Evolutionary conservation across 2,113 vertebrate species (phyloP).

Genomic region (Chascanopsetta lugubris): DNA sequence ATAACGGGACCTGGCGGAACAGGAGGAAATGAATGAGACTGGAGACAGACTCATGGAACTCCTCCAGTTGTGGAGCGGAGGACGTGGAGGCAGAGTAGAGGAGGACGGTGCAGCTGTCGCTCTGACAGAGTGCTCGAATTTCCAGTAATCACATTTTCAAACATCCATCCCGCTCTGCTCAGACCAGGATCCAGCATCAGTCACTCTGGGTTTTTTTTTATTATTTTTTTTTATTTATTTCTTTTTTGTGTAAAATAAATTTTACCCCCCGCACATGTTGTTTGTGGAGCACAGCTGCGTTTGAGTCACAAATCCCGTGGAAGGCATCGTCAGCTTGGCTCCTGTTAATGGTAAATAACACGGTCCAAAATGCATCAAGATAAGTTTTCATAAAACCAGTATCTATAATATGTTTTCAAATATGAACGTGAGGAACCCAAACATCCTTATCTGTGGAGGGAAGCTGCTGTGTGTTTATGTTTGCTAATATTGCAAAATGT

Average conservation of each 20-base stretch:
- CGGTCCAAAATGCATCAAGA: conserved; percentile 4
- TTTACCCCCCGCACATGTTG: conserved; percentile 48
- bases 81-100: conserved; percentile 40
- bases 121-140: conserved; percentile 59
- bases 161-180: conserved; percentile 61
- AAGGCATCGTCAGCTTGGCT: conserved; percentile 19
- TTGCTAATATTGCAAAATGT: no score
- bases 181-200: conserved; percentile 38
- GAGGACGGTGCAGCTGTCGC: conserved; percentile 53
- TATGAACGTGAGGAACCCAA: not conserved
- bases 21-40: conserved; percentile 5
- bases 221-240: no score
- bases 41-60: not conserved
- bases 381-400: not conserved
- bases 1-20: not conserved
- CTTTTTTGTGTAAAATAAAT: conserved; percentile 51
- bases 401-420: not conserved
- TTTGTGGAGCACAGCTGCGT: conserved; percentile 22
- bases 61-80: conserved; percentile 16
- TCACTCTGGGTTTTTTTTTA: conserved; percentile 49
- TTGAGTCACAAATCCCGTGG: conserved; percentile 14
- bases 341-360: conserved; percentile 28
- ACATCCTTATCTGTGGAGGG: no score
- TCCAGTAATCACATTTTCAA: conserved; percentile 65
- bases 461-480: no score